These are phyloP conservation scores for Columba livia DNA, from an alignment of 2,113 vertebrate species.

Conservation along the genomic window DNA sequence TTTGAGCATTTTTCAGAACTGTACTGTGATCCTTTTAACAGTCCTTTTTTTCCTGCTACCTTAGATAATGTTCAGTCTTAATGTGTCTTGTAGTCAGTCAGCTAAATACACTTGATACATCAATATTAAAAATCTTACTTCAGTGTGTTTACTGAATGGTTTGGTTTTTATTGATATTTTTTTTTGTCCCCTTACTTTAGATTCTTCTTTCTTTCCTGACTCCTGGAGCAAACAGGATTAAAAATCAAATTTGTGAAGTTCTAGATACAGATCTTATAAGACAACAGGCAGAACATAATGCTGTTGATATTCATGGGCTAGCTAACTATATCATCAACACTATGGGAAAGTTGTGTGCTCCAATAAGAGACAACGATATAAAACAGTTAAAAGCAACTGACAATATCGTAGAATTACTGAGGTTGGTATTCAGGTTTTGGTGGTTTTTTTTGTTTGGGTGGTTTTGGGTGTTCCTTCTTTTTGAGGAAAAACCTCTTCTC, in stretches of 20 bases:
- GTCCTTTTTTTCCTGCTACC: not conserved
- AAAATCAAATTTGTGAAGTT: conserved; percentile 91
- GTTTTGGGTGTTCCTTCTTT: no score
- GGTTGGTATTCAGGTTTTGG: conserved; percentile 63
- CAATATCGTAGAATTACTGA: conserved; percentile 80
- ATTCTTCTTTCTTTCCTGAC: conserved; percentile 90
- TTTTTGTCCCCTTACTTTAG: conserved; percentile 44
- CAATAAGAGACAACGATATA: conserved; percentile 85
- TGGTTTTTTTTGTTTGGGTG: not conserved
- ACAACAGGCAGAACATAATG: conserved; percentile 88
- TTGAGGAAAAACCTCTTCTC: not conserved
- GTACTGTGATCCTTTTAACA: not conserved
- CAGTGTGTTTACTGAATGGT: not conserved
- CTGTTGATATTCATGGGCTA: conserved; percentile 88
- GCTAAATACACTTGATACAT: not conserved
- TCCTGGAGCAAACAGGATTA: conserved; percentile 88
- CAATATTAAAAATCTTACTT: not conserved
- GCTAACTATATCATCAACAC: conserved; percentile 87
- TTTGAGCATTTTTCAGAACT: not conserved
- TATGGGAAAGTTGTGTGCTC: conserved; percentile 93
- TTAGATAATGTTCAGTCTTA: not conserved
- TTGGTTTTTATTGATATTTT: not conserved
- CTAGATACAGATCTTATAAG: conserved; percentile 90
- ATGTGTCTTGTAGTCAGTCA: not conserved
- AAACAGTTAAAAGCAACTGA: conserved; percentile 83